phyloP scores from a whole-genome alignment of 2,113 vertebrate genomes.

The Telmatochromis brichardi region DNA sequence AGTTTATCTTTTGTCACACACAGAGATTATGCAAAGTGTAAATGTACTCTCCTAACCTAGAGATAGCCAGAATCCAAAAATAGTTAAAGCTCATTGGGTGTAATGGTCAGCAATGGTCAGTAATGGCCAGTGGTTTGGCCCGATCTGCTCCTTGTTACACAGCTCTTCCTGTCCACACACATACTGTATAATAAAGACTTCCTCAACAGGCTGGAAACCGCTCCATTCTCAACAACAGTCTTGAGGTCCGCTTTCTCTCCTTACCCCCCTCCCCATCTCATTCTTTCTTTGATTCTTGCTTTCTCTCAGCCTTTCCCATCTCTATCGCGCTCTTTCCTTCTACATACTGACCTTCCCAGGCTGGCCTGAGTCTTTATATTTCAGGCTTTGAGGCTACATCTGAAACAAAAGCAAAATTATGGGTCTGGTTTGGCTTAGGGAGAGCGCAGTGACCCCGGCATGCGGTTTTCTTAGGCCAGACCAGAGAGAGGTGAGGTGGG shows the following conservation, averaged over 20 bases:
- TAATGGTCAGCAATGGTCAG: constrained; percentile 63
- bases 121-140: constrained; percentile 65
- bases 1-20: neutral
- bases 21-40: neutral
- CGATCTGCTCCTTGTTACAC: constrained; percentile 16
- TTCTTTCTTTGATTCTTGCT: constrained; percentile 21
- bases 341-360: constrained; percentile 64
- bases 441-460: constrained; percentile 70
- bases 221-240: constrained; percentile 34
- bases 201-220: constrained; percentile 53
- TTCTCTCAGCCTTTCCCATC: constrained; percentile 17
- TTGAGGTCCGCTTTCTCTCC: neutral
- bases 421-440: constrained; percentile 74
- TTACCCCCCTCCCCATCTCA: neutral
- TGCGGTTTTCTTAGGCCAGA: constrained; percentile 69
- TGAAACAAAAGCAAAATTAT: constrained; percentile 82
- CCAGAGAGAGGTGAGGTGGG: constrained; percentile 70
- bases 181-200: constrained; percentile 57
- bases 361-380: constrained; percentile 68
- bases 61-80: constrained; percentile 42
- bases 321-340: constrained; percentile 21
- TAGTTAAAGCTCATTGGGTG: constrained; percentile 48
- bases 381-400: constrained; percentile 72
- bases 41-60: constrained; percentile 35
- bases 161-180: constrained; percentile 60